Percentiles rank a stretch among this genome's conserved stretches.
Conservation (phyloP, 2,113 vertebrate genomes). For the Cacatua alba region DNA sequence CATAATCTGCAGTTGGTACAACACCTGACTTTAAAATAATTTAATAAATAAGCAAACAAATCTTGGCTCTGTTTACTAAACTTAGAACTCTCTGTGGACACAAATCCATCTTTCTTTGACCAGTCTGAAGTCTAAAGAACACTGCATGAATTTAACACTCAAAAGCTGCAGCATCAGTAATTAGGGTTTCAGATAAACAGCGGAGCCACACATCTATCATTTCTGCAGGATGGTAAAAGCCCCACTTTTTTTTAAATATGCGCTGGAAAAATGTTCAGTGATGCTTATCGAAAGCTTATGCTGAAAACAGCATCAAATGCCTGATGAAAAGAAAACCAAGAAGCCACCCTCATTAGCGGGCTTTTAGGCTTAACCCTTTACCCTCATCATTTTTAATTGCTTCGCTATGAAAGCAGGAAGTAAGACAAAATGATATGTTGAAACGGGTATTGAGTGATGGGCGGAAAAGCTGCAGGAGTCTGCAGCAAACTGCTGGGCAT, state of each 20-base stretch:
- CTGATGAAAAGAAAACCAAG: conserved; percentile 29
- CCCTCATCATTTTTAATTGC: conserved; percentile 76
- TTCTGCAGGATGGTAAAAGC: neutral
- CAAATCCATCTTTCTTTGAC: conserved; percentile 38
- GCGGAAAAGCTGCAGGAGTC: conserved; percentile 1
- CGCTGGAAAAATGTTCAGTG: conserved; percentile 58
- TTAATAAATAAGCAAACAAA: conserved; percentile 15
- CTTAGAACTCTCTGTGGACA: conserved; percentile 7
- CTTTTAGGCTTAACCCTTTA: conserved; percentile 63
- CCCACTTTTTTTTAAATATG: conserved; percentile 22
- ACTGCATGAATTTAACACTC: neutral
- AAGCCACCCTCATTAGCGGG: conserved; percentile 52
- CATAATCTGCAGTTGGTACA: neutral
- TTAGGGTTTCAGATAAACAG: conserved; percentile 56
- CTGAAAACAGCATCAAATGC: conserved; percentile 40
- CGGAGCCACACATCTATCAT: conserved; percentile 40
- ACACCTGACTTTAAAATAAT: conserved; percentile 35
- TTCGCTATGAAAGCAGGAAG: conserved; percentile 14
- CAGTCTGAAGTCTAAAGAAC: conserved; percentile 37
- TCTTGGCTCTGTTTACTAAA: neutral
- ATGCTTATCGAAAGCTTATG: conserved; percentile 54
- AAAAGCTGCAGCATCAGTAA: conserved; percentile 14
- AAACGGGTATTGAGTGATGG: conserved; percentile 8
- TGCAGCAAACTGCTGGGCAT: conserved; percentile 8
- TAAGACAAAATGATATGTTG: neutral